Base-by-base conservation (phyloP, 2,888 invertebrate species). In the Nomada lathburiana region DNA sequence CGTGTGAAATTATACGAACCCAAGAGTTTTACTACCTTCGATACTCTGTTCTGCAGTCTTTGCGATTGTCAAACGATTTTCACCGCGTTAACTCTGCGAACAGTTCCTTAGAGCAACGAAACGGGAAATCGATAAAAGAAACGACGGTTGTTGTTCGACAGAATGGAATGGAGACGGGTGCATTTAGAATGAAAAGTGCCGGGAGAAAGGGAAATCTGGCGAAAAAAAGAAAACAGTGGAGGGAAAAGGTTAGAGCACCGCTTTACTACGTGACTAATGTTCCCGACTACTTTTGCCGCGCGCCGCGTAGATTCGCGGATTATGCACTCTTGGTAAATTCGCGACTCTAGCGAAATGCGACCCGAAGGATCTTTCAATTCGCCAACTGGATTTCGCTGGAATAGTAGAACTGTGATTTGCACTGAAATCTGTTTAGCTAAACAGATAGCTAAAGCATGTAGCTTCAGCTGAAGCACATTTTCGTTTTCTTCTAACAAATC, bases 101-200 rank as follows among this genome's bases (percentile, higher is more conserved):
- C 26, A 26, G 18, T 55, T 67, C 52, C 29, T 63, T 29, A 26
- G 47, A n/a, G 55, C 23, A 57, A 47, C 36, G 74, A 69, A 76
- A 76, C 60, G 72, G 62, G 73, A 78, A 78, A 80, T 82, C 82
- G 74, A 82, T 79, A 71, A 53, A 59, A 59, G 44, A 26, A 53
- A 63, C 42, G 53, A 11, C 47, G 80, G 63, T 42, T 72, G 68
- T 70, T 75, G 60, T 75, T 47, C 42, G 62, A 57, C 74, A 52
- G 65, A 75, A 79, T 70, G 70, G 73, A 67, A 63, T 74, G 68
- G 55, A 75, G 71, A 60, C 82, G 71, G 71, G 80, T 82, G 80
- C 68, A 81, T 78, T 81, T 78, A 81, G 69, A 67, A 67, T 57
- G 65, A 60, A 76, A 81, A 69, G 70, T 68, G 47, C 50, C 57